Evolutionary conservation across 2,113 vertebrate species (phyloP).

Genomic region (Mustela lutreola): DNA sequence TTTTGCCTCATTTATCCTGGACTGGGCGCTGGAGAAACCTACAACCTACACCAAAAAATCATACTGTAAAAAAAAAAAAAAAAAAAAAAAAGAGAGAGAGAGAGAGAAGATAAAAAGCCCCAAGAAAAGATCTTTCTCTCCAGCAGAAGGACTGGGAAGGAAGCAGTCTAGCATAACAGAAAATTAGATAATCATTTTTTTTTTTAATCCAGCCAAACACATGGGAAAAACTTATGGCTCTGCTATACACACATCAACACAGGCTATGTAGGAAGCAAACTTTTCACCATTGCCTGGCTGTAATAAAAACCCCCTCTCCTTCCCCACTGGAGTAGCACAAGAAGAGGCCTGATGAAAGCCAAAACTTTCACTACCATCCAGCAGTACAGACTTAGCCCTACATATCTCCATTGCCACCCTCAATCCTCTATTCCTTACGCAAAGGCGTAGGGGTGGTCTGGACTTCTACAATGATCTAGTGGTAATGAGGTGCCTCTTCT

Average conservation of each 20-base stretch:
- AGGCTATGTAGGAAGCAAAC: background rate
- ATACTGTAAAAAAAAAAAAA: background rate
- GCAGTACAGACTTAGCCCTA: no score
- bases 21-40: background rate
- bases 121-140: background rate
- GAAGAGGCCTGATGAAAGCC: background rate
- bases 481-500: rapidly evolving
- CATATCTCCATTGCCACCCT: background rate
- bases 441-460: no score
- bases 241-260: background rate
- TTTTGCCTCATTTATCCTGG: background rate
- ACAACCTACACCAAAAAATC: background rate
- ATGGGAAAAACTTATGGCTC: background rate
- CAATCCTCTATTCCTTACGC: rapidly evolving
- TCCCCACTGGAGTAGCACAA: rapidly evolving
- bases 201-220: background rate
- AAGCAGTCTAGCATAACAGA: background rate
- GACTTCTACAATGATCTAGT: background rate
- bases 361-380: background rate
- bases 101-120: background rate
- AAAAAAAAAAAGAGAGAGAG: no score
- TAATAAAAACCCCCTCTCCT: background rate
- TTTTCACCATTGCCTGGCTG: no score
- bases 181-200: background rate
- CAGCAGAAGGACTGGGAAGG: background rate